A percentile compares a stretch with the other conserved stretches of the same genome.
These are phyloP conservation scores for Sphaeridia pumilis DNA, from an alignment of 2,888 invertebrate species.

Conservation along the genomic window DNA sequence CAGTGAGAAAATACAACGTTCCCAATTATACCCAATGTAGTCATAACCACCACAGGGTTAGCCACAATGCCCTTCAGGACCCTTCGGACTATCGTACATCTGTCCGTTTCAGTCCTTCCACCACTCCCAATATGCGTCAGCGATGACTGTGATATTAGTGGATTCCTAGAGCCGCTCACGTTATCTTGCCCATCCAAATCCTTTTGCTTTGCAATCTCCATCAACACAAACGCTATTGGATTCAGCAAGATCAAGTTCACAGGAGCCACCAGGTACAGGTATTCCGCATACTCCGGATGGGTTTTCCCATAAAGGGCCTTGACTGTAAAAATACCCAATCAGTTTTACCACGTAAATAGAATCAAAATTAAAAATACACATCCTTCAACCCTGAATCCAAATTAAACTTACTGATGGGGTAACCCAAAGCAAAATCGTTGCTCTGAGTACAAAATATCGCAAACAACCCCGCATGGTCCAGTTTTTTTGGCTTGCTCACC, in stretches of 20 bases:
- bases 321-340: conserved; percentile 53
- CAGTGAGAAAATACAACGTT: conserved; percentile 68
- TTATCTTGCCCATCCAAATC: conserved; percentile 30
- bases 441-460: conserved; percentile 93
- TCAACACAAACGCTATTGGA: conserved; percentile 75
- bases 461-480: conserved; percentile 76
- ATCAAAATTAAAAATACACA: conserved; percentile 17
- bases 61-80: conserved; percentile 57
- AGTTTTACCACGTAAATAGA: too few relatives aligned
- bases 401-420: conserved; percentile 65
- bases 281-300: conserved; percentile 81
- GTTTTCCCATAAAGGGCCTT: conserved; percentile 68
- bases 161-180: neutral
- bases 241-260: conserved; percentile 85
- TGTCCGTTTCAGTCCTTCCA: neutral
- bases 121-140: neutral
- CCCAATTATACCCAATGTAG: conserved; percentile 74
- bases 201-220: conserved; percentile 64
- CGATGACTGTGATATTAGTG: neutral
- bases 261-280: conserved; percentile 86
- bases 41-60: conserved; percentile 88
- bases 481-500: conserved; percentile 59
- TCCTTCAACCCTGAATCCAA: too few relatives aligned
- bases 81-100: conserved; percentile 39
- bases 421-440: conserved; percentile 94